phyloP scores from a whole-genome alignment of 2,113 vertebrate genomes.

The Marcusenius ussheri region DNA sequence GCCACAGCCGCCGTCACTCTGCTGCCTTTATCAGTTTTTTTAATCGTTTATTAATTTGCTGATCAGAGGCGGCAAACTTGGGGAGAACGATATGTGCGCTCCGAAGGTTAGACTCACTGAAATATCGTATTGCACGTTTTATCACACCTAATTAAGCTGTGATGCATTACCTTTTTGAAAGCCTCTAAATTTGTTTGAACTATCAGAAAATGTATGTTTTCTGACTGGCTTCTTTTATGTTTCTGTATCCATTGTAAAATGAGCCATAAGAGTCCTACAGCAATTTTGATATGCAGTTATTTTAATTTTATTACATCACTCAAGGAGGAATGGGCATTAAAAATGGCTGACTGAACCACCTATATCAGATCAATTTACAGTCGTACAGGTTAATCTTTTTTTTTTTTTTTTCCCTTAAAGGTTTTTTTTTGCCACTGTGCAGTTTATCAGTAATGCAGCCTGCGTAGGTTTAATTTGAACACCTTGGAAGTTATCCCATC shows the following conservation, averaged over 20 bases:
- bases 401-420: background rate
- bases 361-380: background rate
- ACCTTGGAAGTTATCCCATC: background rate
- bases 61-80: background rate
- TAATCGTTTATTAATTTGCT: conserved; percentile 36
- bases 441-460: background rate
- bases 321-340: background rate
- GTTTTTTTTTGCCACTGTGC: background rate
- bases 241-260: background rate
- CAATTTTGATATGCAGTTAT: background rate
- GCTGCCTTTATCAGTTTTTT: background rate
- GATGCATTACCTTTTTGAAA: conserved; percentile 6
- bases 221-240: background rate
- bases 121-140: background rate
- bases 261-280: background rate
- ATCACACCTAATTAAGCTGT: background rate
- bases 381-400: background rate
- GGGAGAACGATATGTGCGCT: background rate
- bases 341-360: background rate
- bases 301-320: background rate
- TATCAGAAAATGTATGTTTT: background rate
- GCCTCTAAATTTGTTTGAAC: background rate
- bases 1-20: conserved; percentile 23
- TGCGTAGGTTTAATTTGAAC: background rate
- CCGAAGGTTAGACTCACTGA: conserved; percentile 3